phyloP scores from a whole-genome alignment of 2,888 invertebrate species.

The Ectemnius lituratus region DNA sequence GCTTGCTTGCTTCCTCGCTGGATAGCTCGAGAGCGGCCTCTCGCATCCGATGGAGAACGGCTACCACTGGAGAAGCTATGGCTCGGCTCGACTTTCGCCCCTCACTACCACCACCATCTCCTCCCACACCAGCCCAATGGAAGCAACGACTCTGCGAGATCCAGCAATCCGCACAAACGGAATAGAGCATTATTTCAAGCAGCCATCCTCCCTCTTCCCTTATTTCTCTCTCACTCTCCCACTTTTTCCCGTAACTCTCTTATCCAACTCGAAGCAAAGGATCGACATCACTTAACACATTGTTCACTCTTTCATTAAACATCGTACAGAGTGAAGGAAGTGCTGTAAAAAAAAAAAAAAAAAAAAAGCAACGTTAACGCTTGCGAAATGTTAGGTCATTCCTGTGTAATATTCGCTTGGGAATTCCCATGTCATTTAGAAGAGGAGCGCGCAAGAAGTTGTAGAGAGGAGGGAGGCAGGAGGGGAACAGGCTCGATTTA shows the following conservation, averaged over 20 bases:
- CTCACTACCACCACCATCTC: neutral
- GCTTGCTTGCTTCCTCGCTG: too few species aligned
- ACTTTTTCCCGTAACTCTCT: too few species aligned
- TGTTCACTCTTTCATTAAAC: too few species aligned
- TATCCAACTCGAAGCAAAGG: too few species aligned
- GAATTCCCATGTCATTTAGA: constrained; percentile 6
- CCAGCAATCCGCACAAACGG: constrained; percentile 54
- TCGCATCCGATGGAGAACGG: neutral
- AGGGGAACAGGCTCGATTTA: constrained; percentile 57
- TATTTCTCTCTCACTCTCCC: too few species aligned
- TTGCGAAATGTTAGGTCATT: neutral
- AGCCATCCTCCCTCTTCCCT: constrained; percentile 1
- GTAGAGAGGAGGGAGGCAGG: constrained; percentile 9
- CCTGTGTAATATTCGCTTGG: constrained; percentile 3
- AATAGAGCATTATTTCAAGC: constrained; percentile 51
- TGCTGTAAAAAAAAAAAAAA: too few species aligned
- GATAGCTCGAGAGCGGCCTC: too few species aligned
- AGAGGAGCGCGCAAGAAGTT: neutral
- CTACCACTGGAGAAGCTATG: neutral
- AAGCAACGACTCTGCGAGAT: constrained; percentile 8
- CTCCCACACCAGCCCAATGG: constrained; percentile 30
- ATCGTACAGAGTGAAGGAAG: too few species aligned
- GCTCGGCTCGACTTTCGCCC: constrained; percentile 32
- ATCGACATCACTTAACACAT: too few species aligned
- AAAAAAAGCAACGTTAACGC: too few species aligned